These are phyloP conservation scores for Ancistrus triradiatus DNA, from an alignment of 2,113 vertebrate genomes.

Conservation along the genomic window DNA sequence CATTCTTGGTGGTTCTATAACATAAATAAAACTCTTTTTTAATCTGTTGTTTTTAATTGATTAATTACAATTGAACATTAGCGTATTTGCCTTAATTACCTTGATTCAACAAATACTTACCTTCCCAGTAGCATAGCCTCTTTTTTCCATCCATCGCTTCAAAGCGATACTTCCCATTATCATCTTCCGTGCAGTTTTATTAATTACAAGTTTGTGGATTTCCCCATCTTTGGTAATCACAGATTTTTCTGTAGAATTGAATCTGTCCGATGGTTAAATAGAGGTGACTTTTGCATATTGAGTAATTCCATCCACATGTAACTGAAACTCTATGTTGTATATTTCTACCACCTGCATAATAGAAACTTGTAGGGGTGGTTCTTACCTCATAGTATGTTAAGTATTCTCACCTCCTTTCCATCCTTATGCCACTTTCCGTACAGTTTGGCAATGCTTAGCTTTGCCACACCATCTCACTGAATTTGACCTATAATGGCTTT, in stretches of 20 bases:
- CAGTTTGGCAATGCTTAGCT: constrained; percentile 66
- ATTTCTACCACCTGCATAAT: too few relatives aligned
- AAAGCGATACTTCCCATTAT: constrained; percentile 78
- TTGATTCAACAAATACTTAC: too few relatives aligned
- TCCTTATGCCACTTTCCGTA: constrained; percentile 81
- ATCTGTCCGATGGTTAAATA: constrained; percentile 1
- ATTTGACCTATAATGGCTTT: constrained; percentile 65
- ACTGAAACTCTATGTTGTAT: too few relatives aligned
- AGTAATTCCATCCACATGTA: background rate
- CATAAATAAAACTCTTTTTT: background rate
- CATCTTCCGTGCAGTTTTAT: constrained; percentile 66
- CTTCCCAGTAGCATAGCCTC: constrained; percentile 61
- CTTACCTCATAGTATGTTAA: background rate
- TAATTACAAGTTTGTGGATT: constrained; percentile 68
- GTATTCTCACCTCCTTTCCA: constrained; percentile 69
- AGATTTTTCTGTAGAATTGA: constrained; percentile 61
- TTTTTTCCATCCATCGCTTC: constrained; percentile 72
- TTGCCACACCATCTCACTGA: constrained; percentile 71
- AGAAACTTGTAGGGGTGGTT: too few relatives aligned
- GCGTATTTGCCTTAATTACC: too few relatives aligned
- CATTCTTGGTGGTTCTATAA: constrained; percentile 76
- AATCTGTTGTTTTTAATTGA: too few relatives aligned
- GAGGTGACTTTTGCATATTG: background rate
- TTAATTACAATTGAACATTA: too few relatives aligned
- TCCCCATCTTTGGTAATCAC: constrained; percentile 68